Conservation (phyloP, 2,888 invertebrate species). For the Cheilosia scutellata region DNA sequence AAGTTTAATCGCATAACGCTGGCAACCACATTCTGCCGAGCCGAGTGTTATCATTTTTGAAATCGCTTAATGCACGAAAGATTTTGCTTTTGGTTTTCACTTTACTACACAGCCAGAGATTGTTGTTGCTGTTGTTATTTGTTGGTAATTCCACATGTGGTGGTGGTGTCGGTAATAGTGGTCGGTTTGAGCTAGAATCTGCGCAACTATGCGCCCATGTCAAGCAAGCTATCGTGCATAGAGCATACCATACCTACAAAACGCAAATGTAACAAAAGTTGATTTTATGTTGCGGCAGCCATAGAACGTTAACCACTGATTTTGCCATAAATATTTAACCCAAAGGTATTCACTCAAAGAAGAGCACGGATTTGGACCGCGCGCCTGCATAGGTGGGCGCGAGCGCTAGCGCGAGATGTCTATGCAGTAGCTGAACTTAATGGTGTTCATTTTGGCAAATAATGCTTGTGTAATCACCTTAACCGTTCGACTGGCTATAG, state of each 20-base stretch:
- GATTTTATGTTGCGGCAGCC: constrained; percentile 66
- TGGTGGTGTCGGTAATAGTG: constrained; percentile 22
- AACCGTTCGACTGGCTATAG: constrained; percentile 14
- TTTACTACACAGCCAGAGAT: neutral
- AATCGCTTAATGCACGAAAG: constrained; percentile 64
- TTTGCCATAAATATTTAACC: constrained; percentile 72
- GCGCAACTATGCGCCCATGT: constrained; percentile 34
- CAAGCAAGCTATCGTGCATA: constrained; percentile 53
- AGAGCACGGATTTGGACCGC: neutral
- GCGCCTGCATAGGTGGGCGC: neutral
- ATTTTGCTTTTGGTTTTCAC: constrained; percentile 20
- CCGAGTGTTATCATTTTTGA: constrained; percentile 62
- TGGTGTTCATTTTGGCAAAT: neutral
- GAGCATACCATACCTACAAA: too few relatives aligned
- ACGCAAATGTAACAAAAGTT: constrained; percentile 67
- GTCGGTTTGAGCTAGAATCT: constrained; percentile 30
- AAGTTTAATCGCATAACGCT: constrained; percentile 66
- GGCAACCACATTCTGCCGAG: constrained; percentile 62
- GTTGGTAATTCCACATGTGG: constrained; percentile 5
- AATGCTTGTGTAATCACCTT: constrained; percentile 3
- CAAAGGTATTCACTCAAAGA: constrained; percentile 65
- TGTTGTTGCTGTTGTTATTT: constrained; percentile 25
- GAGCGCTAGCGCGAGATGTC: constrained; percentile 5
- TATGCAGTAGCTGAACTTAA: constrained; percentile 56
- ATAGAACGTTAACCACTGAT: constrained; percentile 71